Percentiles rank a stretch among this genome's conserved stretches.
Evolutionary conservation across 1,140 invertebrate genomes (phyloP).

Genomic region (Schlechtendalia chinensis): DNA sequence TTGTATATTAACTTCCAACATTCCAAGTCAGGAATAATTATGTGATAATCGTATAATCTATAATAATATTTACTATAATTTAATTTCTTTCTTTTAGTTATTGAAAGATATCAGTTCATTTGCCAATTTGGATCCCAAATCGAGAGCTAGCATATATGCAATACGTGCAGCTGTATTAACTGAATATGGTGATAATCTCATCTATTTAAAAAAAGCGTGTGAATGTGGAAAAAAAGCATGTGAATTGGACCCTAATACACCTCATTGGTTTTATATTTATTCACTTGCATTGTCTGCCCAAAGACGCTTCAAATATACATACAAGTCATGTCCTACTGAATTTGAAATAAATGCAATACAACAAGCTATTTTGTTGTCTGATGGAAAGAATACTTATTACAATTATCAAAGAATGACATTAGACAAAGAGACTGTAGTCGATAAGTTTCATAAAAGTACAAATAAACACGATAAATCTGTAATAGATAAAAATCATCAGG

Average conservation of each 20-base stretch:
- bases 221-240: slow-evolving; percentile 29
- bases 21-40: too few species aligned
- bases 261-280: slow-evolving; percentile 39
- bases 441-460: slow-evolving; percentile 20
- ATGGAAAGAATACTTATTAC: slow-evolving; percentile 8
- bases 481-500: slow-evolving; percentile 18
- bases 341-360: slow-evolving; percentile 34
- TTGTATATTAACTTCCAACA: too few species aligned
- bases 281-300: slow-evolving; percentile 20
- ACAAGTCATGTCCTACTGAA: slow-evolving; percentile 19
- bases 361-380: slow-evolving; percentile 23
- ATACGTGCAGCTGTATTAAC: slow-evolving; percentile 7
- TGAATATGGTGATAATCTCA: slow-evolving; percentile 9
- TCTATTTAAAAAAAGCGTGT: slow-evolving; percentile 20
- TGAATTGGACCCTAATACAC: slow-evolving; percentile 29
- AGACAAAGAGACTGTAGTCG: not conserved
- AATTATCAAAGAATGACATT: slow-evolving; percentile 35
- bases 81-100: slow-evolving; percentile 25
- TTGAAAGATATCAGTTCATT: slow-evolving; percentile 1
- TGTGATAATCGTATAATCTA: too few species aligned
- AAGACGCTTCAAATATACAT: not conserved
- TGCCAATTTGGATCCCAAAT: slow-evolving; percentile 3
- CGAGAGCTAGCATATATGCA: slow-evolving; percentile 12
- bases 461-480: not conserved
- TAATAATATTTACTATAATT: too few species aligned